Percentiles rank a stretch among this genome's conserved stretches.
phyloP scores from a whole-genome alignment of 2,888 invertebrate species.

The Aromia moschata region DNA sequence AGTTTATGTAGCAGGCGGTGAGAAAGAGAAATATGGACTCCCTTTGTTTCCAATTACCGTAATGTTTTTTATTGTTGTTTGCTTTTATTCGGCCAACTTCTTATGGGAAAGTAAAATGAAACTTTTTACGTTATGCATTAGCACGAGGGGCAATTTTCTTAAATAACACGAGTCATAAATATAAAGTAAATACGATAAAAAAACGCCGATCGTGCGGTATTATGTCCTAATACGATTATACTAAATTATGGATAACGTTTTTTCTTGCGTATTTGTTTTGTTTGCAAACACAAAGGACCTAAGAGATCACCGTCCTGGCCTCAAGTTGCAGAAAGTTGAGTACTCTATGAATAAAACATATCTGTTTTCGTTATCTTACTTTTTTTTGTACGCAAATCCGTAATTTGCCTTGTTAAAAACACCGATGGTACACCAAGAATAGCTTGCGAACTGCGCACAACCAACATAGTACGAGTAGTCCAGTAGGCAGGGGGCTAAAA shows the following conservation, averaged over 20 bases:
- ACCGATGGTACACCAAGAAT: too few species aligned
- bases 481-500: too few species aligned
- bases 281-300: too few species aligned
- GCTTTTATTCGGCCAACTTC: constrained; percentile 18
- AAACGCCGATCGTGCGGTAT: constrained; percentile 1
- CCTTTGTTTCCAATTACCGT: constrained; percentile 28
- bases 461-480: too few species aligned
- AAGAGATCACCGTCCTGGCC: too few species aligned
- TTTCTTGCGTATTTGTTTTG: neutral
- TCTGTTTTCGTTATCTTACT: too few species aligned
- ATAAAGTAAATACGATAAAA: constrained; percentile 1
- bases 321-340: too few species aligned
- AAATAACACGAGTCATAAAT: constrained; percentile 14
- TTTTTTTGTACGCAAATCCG: too few species aligned
- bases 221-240: neutral
- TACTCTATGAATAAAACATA: too few species aligned
- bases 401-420: too few species aligned
- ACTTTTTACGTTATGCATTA: constrained; percentile 14
- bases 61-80: constrained; percentile 25
- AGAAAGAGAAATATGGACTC: constrained; percentile 24
- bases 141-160: constrained; percentile 5
- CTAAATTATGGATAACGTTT: neutral
- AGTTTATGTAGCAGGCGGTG: constrained; percentile 15
- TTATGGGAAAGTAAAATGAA: constrained; percentile 12
- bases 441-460: too few species aligned